phyloP scores from a whole-genome alignment of 2,113 vertebrate species.

The Leptobrachium leishanense region DNA sequence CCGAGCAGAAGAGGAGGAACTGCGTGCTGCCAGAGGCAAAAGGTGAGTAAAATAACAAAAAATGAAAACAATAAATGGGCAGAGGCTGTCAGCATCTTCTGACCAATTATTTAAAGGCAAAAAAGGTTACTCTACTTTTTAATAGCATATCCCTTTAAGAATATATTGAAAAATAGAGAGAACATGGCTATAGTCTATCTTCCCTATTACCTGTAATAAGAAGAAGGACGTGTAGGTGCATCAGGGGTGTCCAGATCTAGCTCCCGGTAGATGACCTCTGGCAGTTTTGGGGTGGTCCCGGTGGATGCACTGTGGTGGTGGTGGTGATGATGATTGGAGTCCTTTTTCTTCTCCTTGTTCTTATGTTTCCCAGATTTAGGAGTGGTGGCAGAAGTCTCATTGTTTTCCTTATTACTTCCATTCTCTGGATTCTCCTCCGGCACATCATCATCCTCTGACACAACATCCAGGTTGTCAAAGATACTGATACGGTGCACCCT shows the following conservation, averaged over 20 bases:
- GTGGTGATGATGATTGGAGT: conserved; percentile 72
- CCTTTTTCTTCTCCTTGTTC: conserved; percentile 95
- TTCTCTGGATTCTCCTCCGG: conserved; percentile 78
- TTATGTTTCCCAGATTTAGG: conserved; percentile 95
- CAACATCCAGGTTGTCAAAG: conserved; percentile 93
- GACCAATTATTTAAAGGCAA: too few relatives aligned
- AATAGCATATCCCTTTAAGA: too few relatives aligned
- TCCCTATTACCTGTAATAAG: conserved; percentile 87
- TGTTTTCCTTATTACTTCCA: conserved; percentile 84
- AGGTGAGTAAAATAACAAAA: too few relatives aligned
- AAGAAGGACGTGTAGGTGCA: conserved; percentile 84
- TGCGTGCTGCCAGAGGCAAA: too few relatives aligned
- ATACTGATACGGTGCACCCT: conserved; percentile 95
- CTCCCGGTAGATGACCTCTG: conserved; percentile 92
- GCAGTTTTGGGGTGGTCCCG: conserved; percentile 87
- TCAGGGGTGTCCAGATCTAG: conserved; percentile 92
- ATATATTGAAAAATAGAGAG: too few relatives aligned
- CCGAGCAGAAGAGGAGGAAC: too few relatives aligned
- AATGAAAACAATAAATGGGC: too few relatives aligned
- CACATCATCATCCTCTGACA: conserved; percentile 92
- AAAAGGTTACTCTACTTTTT: too few relatives aligned
- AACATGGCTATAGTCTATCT: too few relatives aligned
- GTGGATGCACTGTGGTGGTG: conserved; percentile 84
- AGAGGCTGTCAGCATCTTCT: too few relatives aligned
- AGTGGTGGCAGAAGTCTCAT: conserved; percentile 76